Conservation (phyloP, 2,113 vertebrate species). For the Cyanoderma ruficeps region DNA sequence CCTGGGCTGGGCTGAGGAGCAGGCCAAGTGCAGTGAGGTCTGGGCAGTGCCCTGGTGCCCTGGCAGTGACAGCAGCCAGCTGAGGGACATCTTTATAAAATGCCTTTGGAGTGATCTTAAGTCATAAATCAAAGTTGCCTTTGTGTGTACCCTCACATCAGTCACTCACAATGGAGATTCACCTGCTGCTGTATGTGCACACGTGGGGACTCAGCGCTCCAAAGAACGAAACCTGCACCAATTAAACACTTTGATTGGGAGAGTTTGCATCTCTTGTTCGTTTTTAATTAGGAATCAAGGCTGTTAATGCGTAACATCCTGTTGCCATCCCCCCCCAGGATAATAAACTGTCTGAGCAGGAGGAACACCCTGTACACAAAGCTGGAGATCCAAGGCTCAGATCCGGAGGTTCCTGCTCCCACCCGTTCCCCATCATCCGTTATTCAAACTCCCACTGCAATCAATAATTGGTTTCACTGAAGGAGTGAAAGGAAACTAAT, state of each 20-base stretch:
- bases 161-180: background rate
- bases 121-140: background rate
- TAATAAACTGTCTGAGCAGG: background rate
- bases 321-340: background rate
- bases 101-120: background rate
- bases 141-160: background rate
- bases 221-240: background rate
- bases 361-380: background rate
- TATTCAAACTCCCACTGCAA: background rate
- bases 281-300: background rate
- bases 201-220: background rate
- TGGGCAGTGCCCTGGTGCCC: background rate
- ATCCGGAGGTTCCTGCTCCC: background rate
- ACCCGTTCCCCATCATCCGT: background rate
- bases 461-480: background rate
- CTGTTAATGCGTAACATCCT: background rate
- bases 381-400: background rate
- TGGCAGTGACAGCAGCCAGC: background rate
- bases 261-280: background rate
- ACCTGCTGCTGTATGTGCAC: background rate
- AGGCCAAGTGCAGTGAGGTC: fast-evolving
- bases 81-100: background rate
- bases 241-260: background rate
- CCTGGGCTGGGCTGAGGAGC: fast-evolving
- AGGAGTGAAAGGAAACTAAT: background rate